These are phyloP conservation scores for Halisarca cf. caerulea DNA, from an alignment of 37 sponge, comb jelly and placozoan genomes.

Conservation along the genomic window DNA sequence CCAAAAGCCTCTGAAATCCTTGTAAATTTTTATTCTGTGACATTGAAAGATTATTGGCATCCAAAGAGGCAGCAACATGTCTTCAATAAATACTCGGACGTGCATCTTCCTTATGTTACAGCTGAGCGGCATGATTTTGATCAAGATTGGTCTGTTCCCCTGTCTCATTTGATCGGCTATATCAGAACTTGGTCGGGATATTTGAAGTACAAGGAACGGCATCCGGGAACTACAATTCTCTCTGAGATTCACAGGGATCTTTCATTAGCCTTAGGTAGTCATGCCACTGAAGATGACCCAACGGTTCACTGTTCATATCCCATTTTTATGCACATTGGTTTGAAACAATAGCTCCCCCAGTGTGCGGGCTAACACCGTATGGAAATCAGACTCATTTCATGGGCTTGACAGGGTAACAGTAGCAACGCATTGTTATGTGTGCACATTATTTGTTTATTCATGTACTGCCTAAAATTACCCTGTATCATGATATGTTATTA, in stretches of 20 bases:
- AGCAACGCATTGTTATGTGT: too few species aligned
- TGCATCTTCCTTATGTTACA: background rate
- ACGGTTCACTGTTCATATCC: constrained; percentile 27
- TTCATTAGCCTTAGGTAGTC: background rate
- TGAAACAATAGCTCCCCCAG: too few species aligned
- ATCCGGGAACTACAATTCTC: background rate
- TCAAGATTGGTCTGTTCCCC: constrained; percentile 4
- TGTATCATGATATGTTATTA: too few species aligned
- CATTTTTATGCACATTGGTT: constrained; percentile 41
- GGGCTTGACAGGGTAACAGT: too few species aligned
- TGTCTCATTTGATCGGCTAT: background rate
- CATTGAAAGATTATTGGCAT: constrained; percentile 66
- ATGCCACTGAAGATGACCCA: background rate
- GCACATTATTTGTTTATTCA: too few species aligned
- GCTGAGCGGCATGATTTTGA: background rate
- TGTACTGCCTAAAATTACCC: too few species aligned
- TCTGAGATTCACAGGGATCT: constrained; percentile 30
- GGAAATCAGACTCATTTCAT: too few species aligned
- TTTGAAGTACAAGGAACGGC: background rate
- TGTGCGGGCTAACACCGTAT: too few species aligned
- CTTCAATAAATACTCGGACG: background rate
- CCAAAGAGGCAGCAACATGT: constrained; percentile 2
- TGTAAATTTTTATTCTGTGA: constrained; percentile 33
- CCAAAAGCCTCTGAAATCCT: constrained; percentile 29
- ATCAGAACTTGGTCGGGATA: background rate